Base-by-base conservation (phyloP, 1,140 invertebrate species). In the Notospermus geniculatus region DNA sequence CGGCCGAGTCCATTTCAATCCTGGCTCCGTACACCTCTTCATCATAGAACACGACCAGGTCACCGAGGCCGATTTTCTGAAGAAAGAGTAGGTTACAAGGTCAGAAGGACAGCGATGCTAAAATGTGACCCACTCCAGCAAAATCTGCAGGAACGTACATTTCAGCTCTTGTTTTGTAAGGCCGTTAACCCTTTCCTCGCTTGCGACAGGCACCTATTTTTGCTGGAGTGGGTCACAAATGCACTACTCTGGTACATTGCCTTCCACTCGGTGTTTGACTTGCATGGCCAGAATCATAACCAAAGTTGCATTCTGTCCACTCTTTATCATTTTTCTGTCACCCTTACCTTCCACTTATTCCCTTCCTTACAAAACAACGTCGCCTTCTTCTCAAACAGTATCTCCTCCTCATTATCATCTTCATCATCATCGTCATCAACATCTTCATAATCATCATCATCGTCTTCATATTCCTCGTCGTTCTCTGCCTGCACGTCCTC, bases 1-100 rank as follows among this genome's bases (percentile, higher is more conserved):
- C 64, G 29, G 84, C 82, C 2, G 70, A 66, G 36, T 72, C 73
- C 19, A 86, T 68, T n/a, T 74, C 57, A 27, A 86, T 82, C 27
- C 75, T 76, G 11, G 79, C 75, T 0, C 80, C 82, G 65, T 73
- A 83, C 2, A 84, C 71, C 19, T 83, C 78, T n/a, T 82, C 80
- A 71, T 86, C 83, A 57, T 83, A 85, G n/a, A 79, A 23, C 15
- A 86, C 80, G 36, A 78, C 77, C 0, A 86, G 57, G 36, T 73
- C 72, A n/a, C 84, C 85, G 22, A 71, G 58, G 1, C 79, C 82
- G 1, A 82, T 22, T 9, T 62, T 59, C 28, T 72, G 56, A 15
- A 60, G 65, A 46, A 9, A 43, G n/a, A 57, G 27, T 25, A 13
- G 23, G 25, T 28, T 29, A 5, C 9, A 17, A 22, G 15, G 19